Evolutionary conservation across 2,888 invertebrate species (phyloP), one percentile per base, ranked within the genome.

Genomic region (Heteromurus nitidus): DNA sequence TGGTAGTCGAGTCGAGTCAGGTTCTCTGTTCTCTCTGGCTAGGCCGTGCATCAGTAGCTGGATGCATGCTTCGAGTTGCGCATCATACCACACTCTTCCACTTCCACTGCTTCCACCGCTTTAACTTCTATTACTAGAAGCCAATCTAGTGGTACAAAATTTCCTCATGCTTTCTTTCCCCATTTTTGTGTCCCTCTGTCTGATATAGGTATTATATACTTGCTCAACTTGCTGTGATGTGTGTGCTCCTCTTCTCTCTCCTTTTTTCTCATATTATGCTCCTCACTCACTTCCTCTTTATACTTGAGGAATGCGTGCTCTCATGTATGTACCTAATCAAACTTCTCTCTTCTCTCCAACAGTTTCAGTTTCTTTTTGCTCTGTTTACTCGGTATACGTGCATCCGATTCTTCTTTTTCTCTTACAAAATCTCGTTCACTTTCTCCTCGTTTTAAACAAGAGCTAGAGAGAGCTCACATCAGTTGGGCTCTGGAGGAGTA

Each of bases 21-120:
- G n/a, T n/a, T n/a, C n/a, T n/a, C n/a, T n/a, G n/a, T n/a, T n/a
- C n/a, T n/a, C n/a, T n/a, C n/a, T n/a, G n/a, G n/a, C n/a, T n/a
- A n/a, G 18, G n/a, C 60, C 18, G 18, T 58, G 55, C 9, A 18
- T 1, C 24, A 31, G 50, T 1, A 28, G 53, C 42, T 62, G 50
- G 26, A 47, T 62, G 22, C 50, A 28, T 73, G 30, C 36, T n/a
- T 64, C 31, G 77, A 55, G 75, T 69, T 77, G 77, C 70, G 77
- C 68, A 22, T 50, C 31, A 53, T 70, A 64, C 18, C 42, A 47
- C 50, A 11, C 58, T 26, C 11, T 18, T 58, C 7, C 62, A 64
- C 9, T 64, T 11, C 36, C 31, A 11, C 62, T 64, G 58, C 31
- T 64, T 13, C n/a, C 9, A n/a, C 5, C 5, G 24, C 58, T 58